Evolutionary conservation across 2,113 vertebrate species (phyloP).

Genomic region (Cromileptes altivelis): DNA sequence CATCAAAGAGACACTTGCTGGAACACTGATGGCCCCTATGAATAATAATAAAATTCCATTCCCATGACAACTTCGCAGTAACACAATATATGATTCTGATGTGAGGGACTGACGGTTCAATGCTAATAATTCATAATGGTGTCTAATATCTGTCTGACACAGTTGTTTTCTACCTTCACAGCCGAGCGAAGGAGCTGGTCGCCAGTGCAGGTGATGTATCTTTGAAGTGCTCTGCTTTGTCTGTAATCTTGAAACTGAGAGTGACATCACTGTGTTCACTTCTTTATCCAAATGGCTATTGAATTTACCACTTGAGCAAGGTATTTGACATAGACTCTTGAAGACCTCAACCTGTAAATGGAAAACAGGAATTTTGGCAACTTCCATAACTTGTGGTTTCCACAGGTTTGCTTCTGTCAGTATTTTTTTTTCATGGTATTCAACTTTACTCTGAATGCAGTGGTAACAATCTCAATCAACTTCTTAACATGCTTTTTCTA

Average conservation of each 20-base stretch:
- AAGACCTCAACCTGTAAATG: not conserved
- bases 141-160: conserved; percentile 28
- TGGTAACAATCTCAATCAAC: not conserved
- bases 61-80: conserved; percentile 21
- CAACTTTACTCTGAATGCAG: not conserved
- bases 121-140: not conserved
- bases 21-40: conserved; percentile 10
- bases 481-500: not conserved
- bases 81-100: not conserved
- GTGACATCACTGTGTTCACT: not conserved
- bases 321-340: not conserved
- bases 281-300: not conserved
- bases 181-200: conserved; percentile 82
- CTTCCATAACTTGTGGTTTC: not conserved
- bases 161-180: conserved; percentile 64
- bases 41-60: conserved; percentile 55
- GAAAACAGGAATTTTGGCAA: not conserved
- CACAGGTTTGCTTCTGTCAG: too few species aligned
- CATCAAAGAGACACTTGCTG: conserved; percentile 45
- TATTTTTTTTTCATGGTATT: too few species aligned
- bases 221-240: conserved; percentile 10
- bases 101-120: not conserved
- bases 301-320: not conserved
- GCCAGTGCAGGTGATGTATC: conserved; percentile 78
- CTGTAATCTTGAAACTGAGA: not conserved